Percentiles rank a stretch among this genome's conserved stretches.
Conservation (phyloP, 2,113 vertebrate genomes). For the Lycaon pictus region DNA sequence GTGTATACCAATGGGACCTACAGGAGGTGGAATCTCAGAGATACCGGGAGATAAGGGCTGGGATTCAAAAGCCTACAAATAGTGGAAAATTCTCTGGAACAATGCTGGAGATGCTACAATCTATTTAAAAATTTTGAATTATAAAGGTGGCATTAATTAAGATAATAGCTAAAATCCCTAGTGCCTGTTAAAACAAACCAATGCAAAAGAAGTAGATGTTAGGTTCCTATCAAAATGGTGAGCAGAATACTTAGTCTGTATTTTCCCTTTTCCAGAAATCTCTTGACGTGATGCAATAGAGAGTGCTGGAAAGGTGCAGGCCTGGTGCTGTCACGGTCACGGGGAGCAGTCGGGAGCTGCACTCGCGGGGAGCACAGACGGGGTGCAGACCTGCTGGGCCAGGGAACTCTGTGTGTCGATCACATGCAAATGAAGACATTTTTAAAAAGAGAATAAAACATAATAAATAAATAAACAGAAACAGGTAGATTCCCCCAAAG, state of each 20-base stretch:
- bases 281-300: background rate
- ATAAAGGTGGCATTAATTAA: constrained; percentile 5
- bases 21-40: background rate
- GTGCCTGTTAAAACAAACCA: background rate
- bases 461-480: background rate
- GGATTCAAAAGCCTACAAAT: background rate
- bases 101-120: background rate
- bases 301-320: background rate
- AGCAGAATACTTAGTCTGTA: background rate
- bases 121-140: background rate
- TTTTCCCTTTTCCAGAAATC: background rate
- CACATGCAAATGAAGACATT: background rate
- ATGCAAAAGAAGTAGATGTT: background rate
- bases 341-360: background rate
- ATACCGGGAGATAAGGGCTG: background rate
- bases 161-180: background rate
- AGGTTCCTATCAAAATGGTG: background rate
- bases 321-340: background rate
- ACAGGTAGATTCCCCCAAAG: background rate
- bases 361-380: background rate
- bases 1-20: background rate
- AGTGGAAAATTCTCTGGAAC: constrained; percentile 1
- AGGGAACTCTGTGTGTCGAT: background rate
- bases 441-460: background rate
- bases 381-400: too few species aligned